Percentiles rank a stretch among this genome's conserved stretches.
Conservation (phyloP, 2,797 vertebrate species). For the Cossypha niveicapilla region DNA sequence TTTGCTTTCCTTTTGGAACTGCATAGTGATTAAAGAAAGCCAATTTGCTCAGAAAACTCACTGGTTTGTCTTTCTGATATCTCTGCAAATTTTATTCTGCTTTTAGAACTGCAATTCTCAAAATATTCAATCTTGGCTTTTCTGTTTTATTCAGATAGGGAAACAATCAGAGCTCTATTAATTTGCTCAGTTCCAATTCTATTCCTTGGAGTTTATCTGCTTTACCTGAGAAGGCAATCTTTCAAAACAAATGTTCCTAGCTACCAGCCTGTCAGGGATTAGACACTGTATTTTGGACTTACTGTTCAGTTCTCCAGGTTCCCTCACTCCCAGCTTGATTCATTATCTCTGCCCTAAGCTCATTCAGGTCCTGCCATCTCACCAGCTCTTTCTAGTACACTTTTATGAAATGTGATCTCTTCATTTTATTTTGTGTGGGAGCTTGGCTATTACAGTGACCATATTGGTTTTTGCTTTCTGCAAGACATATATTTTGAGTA, state of each 20-base stretch:
- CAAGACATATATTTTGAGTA: neutral
- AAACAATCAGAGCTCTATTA: constrained; percentile 12
- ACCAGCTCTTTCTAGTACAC: neutral
- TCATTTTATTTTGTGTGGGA: neutral
- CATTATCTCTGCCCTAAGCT: neutral
- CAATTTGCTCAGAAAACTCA: neutral
- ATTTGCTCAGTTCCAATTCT: constrained; percentile 54
- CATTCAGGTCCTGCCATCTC: neutral
- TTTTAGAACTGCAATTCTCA: constrained; percentile 36
- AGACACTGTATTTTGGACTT: neutral
- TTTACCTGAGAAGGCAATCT: constrained; percentile 5
- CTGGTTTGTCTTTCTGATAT: constrained; percentile 46
- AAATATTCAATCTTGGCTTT: constrained; percentile 21
- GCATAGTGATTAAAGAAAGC: constrained; percentile 6
- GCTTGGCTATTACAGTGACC: neutral
- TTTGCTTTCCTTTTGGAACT: constrained; percentile 39
- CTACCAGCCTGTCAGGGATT: neutral
- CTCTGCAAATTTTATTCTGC: constrained; percentile 39
- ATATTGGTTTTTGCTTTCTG: neutral
- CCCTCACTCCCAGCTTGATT: neutral
- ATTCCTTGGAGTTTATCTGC: constrained; percentile 38
- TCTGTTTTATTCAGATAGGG: constrained; percentile 31
- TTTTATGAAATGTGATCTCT: neutral
- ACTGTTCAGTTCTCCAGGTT: neutral
- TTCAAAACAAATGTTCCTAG: neutral